Evolutionary conservation across 2,888 invertebrate genomes (phyloP), one percentile per base, ranked within the genome.

Genomic region (Ypsolopha scabrella): DNA sequence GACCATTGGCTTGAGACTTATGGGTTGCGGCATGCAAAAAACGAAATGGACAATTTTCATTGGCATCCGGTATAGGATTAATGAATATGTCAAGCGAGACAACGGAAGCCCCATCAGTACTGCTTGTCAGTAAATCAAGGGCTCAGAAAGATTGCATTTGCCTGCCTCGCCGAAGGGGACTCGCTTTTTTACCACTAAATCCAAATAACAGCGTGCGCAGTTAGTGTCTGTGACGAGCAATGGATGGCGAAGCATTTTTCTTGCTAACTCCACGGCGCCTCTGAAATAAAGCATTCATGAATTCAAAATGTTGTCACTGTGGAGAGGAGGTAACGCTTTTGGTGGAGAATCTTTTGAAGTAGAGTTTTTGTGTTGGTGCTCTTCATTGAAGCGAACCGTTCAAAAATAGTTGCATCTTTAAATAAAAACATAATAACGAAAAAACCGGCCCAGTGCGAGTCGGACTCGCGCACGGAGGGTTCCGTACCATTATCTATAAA

Each of bases 181-280:
- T 63, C 68, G 61, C 72, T 74, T 79, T 78, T 75, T 70, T 78
- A 72, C 62, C 65, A 69, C 69, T 69, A 75, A 80, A 79, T 75
- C 37, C 13, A 47, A 47, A 47, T 37, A 47, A 69, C 67, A 67
- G 67, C 73, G 79, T 77, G 76, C 75, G 78, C 76, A 78, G 76
- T 82, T 79, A 80, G 75, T 75, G 72, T 68, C 80, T 75, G 75
- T 80, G 82, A 82, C 80, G 81, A 82, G 75, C 72, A 75, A 83
- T 75, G 75, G 73, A 82, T 81, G 71, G 74, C 70, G 62, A 64
- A 70, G 64, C 79, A 83, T 83, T 80, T 81, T 79, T 85, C 79
- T 76, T 71, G 63, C 73, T 69, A 75, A 75, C 74, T 72, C 70
- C 70, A 60, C 72, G 74, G 74, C 75, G 73, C 72, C 69, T 72